These are phyloP conservation scores for Micropterix aruncella DNA, from an alignment of 2,888 invertebrate genomes.

Conservation along the genomic window DNA sequence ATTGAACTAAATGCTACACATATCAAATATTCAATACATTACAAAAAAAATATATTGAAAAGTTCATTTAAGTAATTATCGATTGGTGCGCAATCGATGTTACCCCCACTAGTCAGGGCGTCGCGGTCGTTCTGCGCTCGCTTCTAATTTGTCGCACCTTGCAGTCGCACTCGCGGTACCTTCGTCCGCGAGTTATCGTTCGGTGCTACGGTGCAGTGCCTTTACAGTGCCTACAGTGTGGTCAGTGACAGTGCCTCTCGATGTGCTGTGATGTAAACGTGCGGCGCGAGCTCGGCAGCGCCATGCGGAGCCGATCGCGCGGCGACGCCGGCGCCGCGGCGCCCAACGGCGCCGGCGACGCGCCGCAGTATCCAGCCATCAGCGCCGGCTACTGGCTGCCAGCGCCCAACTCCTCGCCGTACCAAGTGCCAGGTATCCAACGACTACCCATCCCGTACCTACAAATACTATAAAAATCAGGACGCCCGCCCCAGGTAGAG, in stretches of 20 bases:
- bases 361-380: slow-evolving; percentile 56
- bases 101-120: no score
- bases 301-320: slow-evolving; percentile 32
- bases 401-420: slow-evolving; percentile 64
- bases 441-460: no score
- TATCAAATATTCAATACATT: no score
- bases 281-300: slow-evolving; percentile 16
- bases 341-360: slow-evolving; percentile 19
- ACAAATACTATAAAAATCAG: no score
- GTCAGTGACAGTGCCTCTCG: slow-evolving; percentile 1
- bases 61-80: no score
- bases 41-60: no score
- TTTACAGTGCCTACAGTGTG: no score
- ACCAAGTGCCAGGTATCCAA: slow-evolving; percentile 81
- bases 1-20: no score
- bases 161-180: not conserved
- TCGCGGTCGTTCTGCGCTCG: no score
- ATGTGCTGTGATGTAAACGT: slow-evolving; percentile 1
- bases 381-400: slow-evolving; percentile 77
- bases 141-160: no score
- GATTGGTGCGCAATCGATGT: no score
- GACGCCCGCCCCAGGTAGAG: no score
- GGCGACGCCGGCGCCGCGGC: slow-evolving; percentile 13
- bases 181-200: slow-evolving; percentile 1
- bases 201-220: not conserved